Base-by-base conservation (phyloP, 1,140 invertebrate species). In the Zaprionus gabonicus region DNA sequence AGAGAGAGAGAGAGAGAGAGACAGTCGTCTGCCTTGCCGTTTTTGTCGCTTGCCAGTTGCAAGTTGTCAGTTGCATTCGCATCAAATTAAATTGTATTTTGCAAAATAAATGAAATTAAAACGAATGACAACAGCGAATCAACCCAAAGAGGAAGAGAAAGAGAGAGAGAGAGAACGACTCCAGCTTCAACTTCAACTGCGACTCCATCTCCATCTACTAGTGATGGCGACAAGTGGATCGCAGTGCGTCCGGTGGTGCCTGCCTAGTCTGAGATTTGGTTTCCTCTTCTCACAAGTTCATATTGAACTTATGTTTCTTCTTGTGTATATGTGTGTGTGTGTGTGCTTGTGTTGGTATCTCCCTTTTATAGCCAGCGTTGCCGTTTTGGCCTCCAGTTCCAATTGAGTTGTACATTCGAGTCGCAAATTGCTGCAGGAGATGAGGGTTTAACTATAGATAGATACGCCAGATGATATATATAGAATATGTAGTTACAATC, bases 31-130 rank as follows among this genome's bases (percentile, higher is more conserved):
- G 65, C 62, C 53, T 80, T 67, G 38, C 46, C 67, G 25, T 70
- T 71, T 76, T 62, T 71, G 56, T 69, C 31, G 44, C 55, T 60
- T 62, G 59, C 27, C 65, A 25, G 59, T 67, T 77, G 84, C 80
- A 73, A 86, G 81, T 84, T 88, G 83, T 86, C 83, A 90, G 84
- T 84, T 90, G 84, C 84, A 90, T 88, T 88, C 83, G 80, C 83
- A 86, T 86, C 83, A 87, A 86, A 86, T 86, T 86, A 86, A 86
- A 86, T 86, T 86, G 83, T 86, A 86, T 88, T 88, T 88, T 88
- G 84, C 84, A 85, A 91, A 90, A 85, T 90, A 88, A 87, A 88
- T 90, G 78, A 88, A 84, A 88, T 91, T 90, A 87, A 87, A 88
- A 87, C 80, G 81, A 84, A 87, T 81, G 81, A 81, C 84, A 88